Evolutionary conservation across 2,797 vertebrate species (phyloP), one percentile per base, ranked within the genome.

Genomic region (Apogon hyalosoma): DNA sequence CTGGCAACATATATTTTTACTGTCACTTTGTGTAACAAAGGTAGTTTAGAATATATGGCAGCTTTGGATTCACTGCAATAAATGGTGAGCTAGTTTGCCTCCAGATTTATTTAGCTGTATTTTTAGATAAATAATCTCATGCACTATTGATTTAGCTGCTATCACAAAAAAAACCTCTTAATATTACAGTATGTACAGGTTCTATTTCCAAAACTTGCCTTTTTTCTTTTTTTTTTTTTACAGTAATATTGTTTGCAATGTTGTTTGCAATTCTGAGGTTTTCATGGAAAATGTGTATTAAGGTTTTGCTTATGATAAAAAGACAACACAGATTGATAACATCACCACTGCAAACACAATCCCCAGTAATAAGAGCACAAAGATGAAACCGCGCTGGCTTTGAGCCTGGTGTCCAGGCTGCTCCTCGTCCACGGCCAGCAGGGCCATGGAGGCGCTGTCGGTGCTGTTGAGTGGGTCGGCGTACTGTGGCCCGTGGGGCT

Each of bases 361-460:
- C 24, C 76, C 62, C 38, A 90, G 69, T 69, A 88, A 24, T 71
- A 92, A 61, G 64, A 84, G 50, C 24, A 67, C 75, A 60, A 70
- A 58, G 48, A 84, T 52, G 3, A 53, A 81, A 55, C 75, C 82
- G 12, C 58, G 87, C 53, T 86, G 83, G 50, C 76, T 86, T 1
- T 64, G 67, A 38, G 54, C 52, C n/a, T 12, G 48, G 2, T 39
- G 63, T 58, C 74, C 87, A 0, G 80, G 79, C 73, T 72, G 78
- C 79, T 91, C 88, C 70, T 92, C 94, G 0, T 94, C 90, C 0
- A 84, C 41, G 0, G 79, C 88, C 46, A 93, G 42, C 73, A 94
- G 66, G 18, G 82, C 87, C 62, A 93, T 41, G 2, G 93, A 93
- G 59, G 76, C 53, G 69, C 86, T 93, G 77, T 93, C 90, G 0